A percentile compares a stretch with the other conserved stretches of the same genome.
Conservation (phyloP, 2,113 vertebrate species). For the Zosterops lateralis region DNA sequence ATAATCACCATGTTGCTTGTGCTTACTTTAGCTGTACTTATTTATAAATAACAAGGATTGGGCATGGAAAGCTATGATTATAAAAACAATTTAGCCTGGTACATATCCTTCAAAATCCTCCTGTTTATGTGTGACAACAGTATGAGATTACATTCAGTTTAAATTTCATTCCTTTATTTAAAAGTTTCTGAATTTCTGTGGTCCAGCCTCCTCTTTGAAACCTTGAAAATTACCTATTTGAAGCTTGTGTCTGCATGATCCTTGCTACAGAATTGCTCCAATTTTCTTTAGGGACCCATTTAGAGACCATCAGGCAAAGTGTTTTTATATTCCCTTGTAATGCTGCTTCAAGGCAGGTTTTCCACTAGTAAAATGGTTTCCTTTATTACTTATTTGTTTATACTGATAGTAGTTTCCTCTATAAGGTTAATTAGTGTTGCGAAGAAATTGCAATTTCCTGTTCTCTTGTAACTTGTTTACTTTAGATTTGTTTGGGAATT, state of each 20-base stretch:
- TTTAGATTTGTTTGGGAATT: slow-evolving; percentile 25
- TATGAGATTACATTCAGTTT: neutral
- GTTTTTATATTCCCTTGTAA: neutral
- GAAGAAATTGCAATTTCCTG: slow-evolving; percentile 60
- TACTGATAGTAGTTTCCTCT: slow-evolving; percentile 32
- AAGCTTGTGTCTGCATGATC: neutral
- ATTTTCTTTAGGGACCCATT: neutral
- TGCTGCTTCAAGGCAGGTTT: neutral
- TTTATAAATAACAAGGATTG: neutral
- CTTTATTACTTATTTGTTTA: slow-evolving; percentile 52
- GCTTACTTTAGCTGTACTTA: neutral
- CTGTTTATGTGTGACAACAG: neutral
- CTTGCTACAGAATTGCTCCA: neutral
- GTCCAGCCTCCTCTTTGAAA: neutral
- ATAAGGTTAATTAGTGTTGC: slow-evolving; percentile 55
- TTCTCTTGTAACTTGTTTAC: slow-evolving; percentile 40
- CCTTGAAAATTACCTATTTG: neutral
- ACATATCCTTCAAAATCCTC: neutral
- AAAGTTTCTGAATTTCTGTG: neutral
- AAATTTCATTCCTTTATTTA: neutral
- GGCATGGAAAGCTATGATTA: neutral
- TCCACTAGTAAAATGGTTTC: neutral
- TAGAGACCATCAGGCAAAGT: neutral
- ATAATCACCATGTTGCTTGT: neutral
- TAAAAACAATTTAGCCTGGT: neutral